phyloP scores from a whole-genome alignment of 2,797 vertebrate genomes.

The Semaprochilodus insignis region DNA sequence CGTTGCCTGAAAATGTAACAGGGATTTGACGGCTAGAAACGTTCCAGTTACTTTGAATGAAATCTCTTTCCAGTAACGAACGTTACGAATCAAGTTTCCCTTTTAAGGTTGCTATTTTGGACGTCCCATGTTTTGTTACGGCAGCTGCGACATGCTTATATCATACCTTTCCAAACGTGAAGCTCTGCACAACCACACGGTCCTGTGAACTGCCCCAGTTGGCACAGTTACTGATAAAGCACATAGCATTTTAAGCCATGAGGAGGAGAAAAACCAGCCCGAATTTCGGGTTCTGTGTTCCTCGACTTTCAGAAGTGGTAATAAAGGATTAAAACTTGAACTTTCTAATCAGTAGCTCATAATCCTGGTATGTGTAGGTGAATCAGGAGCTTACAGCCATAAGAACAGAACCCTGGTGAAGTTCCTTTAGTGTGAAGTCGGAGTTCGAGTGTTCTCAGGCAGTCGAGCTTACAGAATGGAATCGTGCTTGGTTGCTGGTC shows the following conservation, averaged over 20 bases:
- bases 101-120: too few species aligned
- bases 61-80: too few species aligned
- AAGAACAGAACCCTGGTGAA: neutral
- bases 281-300: neutral
- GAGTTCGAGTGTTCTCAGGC: neutral
- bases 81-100: too few species aligned
- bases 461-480: neutral
- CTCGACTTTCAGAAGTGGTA: neutral
- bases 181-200: neutral
- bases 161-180: too few species aligned
- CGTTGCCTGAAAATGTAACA: too few species aligned
- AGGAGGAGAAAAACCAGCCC: neutral
- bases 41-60: too few species aligned
- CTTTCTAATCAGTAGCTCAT: neutral
- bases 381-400: slow-evolving; percentile 4
- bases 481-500: neutral
- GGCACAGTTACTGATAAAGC: neutral
- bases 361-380: neutral
- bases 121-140: too few species aligned
- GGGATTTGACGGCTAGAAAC: too few species aligned
- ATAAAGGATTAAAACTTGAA: neutral
- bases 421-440: neutral
- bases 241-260: neutral
- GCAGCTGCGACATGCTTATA: too few species aligned
- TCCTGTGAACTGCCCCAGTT: neutral